These are phyloP conservation scores for Cacoxenus indagator DNA, from an alignment of 2,888 invertebrate species.

Conservation along the genomic window DNA sequence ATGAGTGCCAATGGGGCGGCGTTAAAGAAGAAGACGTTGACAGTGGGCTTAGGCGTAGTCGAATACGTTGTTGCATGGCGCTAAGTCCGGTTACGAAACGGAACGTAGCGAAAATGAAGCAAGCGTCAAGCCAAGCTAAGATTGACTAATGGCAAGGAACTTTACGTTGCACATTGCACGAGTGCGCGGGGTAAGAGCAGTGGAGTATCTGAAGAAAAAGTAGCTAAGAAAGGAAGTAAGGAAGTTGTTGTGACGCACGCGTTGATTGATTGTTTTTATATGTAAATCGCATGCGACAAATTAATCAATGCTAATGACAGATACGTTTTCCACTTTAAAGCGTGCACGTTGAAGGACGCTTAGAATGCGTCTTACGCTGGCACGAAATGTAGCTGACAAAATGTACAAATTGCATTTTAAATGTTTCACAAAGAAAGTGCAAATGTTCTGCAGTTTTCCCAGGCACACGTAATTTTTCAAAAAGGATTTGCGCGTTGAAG, in stretches of 20 bases:
- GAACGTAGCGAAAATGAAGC: not conserved
- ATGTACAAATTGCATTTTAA: slow-evolving; percentile 60
- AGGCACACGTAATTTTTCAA: slow-evolving; percentile 50
- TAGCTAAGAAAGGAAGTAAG: slow-evolving; percentile 20
- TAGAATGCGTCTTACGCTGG: slow-evolving; percentile 31
- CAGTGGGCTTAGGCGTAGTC: not conserved
- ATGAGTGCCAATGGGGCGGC: slow-evolving; percentile 32
- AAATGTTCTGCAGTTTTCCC: not conserved
- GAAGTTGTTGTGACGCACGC: slow-evolving; percentile 42
- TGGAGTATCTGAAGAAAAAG: not conserved
- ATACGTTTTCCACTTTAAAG: slow-evolving; percentile 43
- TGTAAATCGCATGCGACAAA: slow-evolving; percentile 64
- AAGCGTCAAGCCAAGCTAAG: slow-evolving; percentile 43
- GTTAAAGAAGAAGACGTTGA: not conserved
- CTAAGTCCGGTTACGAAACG: not conserved
- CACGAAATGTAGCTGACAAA: slow-evolving; percentile 37
- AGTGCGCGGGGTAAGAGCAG: not conserved
- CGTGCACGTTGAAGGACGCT: slow-evolving; percentile 30
- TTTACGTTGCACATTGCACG: not conserved
- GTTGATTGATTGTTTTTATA: slow-evolving; percentile 66
- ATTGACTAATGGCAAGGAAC: slow-evolving; percentile 55
- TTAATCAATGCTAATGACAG: slow-evolving; percentile 72
- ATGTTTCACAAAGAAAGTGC: slow-evolving; percentile 30
- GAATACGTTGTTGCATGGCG: not conserved
- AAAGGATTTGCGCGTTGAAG: slow-evolving; percentile 37